Evolutionary conservation across 2,888 invertebrate species (phyloP).

Genomic region (Lithophane semibrunnea): DNA sequence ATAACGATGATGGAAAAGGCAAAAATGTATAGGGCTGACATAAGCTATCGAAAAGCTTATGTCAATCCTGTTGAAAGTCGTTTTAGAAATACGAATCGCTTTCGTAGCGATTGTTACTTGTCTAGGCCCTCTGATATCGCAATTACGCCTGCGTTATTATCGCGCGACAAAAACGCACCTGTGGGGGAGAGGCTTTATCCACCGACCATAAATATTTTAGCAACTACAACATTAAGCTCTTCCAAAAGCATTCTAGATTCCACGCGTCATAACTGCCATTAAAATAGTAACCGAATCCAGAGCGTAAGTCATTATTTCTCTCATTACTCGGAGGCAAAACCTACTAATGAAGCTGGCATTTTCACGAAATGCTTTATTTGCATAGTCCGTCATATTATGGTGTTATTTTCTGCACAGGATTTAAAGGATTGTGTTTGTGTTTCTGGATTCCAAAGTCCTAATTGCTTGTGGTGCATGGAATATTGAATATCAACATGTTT

Average conservation of each 20-base stretch:
- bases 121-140: too few species aligned
- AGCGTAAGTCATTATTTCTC: constrained; percentile 37
- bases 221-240: neutral
- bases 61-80: too few species aligned
- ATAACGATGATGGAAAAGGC: too few species aligned
- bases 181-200: too few species aligned
- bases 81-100: too few species aligned
- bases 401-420: constrained; percentile 30
- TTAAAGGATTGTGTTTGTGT: constrained; percentile 8
- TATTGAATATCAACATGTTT: constrained; percentile 29
- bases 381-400: neutral
- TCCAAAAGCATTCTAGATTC: neutral
- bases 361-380: constrained; percentile 2
- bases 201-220: neutral
- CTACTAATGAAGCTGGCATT: constrained; percentile 50
- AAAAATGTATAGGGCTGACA: too few species aligned
- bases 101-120: too few species aligned
- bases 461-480: constrained; percentile 23
- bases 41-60: too few species aligned
- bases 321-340: constrained; percentile 33
- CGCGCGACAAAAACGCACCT: too few species aligned
- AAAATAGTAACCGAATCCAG: constrained; percentile 52
- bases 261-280: constrained; percentile 9
- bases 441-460: constrained; percentile 8
- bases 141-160: too few species aligned